Percentiles rank a stretch among this genome's conserved stretches.
These are phyloP conservation scores for Neofelis nebulosa DNA, from an alignment of 2,113 vertebrate genomes.

Conservation along the genomic window DNA sequence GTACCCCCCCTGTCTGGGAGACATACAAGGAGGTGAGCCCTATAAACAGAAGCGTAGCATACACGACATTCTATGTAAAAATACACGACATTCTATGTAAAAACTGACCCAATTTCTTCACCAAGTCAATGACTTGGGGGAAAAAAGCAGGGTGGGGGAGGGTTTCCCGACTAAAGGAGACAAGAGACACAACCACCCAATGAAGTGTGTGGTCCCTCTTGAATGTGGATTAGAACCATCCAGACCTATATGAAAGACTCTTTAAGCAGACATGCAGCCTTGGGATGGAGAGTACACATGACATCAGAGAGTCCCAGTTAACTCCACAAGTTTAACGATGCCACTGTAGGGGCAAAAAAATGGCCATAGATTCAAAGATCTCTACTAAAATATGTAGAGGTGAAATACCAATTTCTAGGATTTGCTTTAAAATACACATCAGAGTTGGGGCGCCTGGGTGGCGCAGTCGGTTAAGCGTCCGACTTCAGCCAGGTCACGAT, in stretches of 20 bases:
- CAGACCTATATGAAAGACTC: background rate
- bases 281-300: fast-evolving
- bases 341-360: fast-evolving
- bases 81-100: fast-evolving
- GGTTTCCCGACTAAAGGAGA: background rate
- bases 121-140: too few relatives aligned
- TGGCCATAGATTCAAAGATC: background rate
- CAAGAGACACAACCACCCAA: background rate
- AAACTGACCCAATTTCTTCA: background rate
- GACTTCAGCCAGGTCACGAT: too few relatives aligned
- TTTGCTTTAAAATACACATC: background rate
- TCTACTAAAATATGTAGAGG: background rate
- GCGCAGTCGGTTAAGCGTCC: too few relatives aligned
- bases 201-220: background rate
- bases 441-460: too few relatives aligned
- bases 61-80: fast-evolving
- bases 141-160: fast-evolving
- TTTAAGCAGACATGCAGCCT: background rate
- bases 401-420: background rate
- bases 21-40: background rate
- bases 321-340: too few relatives aligned
- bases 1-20: background rate
- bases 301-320: background rate
- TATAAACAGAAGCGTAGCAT: background rate
- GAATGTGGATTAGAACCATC: background rate